Evolutionary conservation across 2,888 invertebrate species (phyloP).

Genomic region (Dioctria linearis): DNA sequence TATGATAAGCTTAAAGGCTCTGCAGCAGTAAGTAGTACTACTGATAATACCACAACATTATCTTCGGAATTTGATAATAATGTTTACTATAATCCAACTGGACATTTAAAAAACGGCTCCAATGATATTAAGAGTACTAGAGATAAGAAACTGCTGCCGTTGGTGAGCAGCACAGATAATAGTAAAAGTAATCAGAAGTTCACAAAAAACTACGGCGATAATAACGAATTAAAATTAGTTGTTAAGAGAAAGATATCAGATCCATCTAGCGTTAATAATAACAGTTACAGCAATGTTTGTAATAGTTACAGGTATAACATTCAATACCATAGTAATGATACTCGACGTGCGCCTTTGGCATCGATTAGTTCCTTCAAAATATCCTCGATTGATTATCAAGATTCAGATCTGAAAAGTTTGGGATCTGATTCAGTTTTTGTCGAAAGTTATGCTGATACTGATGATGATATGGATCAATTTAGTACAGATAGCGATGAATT

Average conservation of each 20-base stretch:
- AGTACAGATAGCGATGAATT: constrained; percentile 85
- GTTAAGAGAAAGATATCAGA: constrained; percentile 66
- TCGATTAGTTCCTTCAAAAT: constrained; percentile 85
- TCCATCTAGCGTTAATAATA: constrained; percentile 59
- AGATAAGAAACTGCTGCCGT: neutral
- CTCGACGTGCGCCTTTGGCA: constrained; percentile 79
- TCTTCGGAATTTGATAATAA: constrained; percentile 43
- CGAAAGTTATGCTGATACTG: constrained; percentile 81
- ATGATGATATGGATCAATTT: constrained; percentile 88
- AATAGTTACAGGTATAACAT: constrained; percentile 53
- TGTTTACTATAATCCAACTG: constrained; percentile 20
- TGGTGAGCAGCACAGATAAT: constrained; percentile 55
- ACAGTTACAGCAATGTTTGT: constrained; percentile 55
- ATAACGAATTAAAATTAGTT: constrained; percentile 66
- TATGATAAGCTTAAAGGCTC: constrained; percentile 65
- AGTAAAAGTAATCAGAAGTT: constrained; percentile 7
- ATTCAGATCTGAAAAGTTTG: constrained; percentile 80
- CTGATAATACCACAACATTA: constrained; percentile 50
- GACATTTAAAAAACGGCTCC: constrained; percentile 9
- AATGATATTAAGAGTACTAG: neutral
- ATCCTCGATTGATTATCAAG: constrained; percentile 78
- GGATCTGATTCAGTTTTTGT: constrained; percentile 87
- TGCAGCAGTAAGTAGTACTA: constrained; percentile 54
- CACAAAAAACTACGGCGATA: constrained; percentile 54
- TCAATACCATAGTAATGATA: constrained; percentile 47